These are phyloP conservation scores for Trochalopteron elliotii DNA, from an alignment of 2,113 vertebrate genomes.

Conservation along the genomic window DNA sequence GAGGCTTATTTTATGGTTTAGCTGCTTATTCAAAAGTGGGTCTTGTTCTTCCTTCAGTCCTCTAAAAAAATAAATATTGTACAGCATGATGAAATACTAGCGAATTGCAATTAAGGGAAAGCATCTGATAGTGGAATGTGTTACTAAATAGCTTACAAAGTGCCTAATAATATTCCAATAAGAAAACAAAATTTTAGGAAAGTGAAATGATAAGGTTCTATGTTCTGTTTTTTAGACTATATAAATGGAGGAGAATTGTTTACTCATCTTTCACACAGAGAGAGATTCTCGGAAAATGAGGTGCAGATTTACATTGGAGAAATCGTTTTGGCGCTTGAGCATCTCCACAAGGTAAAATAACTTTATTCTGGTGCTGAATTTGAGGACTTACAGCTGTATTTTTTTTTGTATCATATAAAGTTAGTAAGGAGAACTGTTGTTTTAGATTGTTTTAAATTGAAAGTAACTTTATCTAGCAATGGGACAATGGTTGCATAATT, in stretches of 20 bases:
- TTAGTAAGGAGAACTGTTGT: background rate
- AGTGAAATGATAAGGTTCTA: background rate
- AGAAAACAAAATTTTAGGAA: background rate
- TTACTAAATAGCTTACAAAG: background rate
- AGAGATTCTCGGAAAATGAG: slow-evolving; percentile 91
- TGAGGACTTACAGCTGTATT: background rate
- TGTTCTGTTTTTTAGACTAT: slow-evolving; percentile 86
- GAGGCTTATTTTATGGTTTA: background rate
- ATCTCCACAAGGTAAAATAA: slow-evolving; percentile 90
- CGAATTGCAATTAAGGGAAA: background rate
- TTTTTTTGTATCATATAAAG: background rate
- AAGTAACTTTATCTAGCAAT: background rate
- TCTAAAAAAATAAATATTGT: background rate
- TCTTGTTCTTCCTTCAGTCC: background rate
- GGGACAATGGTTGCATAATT: background rate
- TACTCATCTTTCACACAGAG: slow-evolving; percentile 97
- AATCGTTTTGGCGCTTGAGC: slow-evolving; percentile 92
- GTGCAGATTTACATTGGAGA: slow-evolving; percentile 94
- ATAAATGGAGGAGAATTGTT: slow-evolving; percentile 97
- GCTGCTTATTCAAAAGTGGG: background rate
- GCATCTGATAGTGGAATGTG: background rate
- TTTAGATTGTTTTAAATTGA: background rate
- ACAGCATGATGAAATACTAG: background rate
- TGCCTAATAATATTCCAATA: background rate
- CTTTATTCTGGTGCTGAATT: background rate